Conservation (phyloP, 2,888 invertebrate genomes). For the Ligdia adustata region DNA sequence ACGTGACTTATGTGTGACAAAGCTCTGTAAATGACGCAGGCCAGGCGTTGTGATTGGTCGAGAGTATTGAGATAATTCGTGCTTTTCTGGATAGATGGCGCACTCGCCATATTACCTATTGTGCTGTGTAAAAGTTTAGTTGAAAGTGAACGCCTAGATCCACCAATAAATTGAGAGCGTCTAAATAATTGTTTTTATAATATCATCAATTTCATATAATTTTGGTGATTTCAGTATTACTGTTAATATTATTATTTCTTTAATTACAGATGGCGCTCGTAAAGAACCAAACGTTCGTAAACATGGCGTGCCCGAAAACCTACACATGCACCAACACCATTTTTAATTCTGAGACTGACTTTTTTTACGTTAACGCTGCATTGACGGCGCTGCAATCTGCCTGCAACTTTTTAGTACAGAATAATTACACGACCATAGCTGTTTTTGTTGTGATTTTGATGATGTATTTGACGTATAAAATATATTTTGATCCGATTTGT, state of each 20-base stretch:
- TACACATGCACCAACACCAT: slow-evolving; percentile 1
- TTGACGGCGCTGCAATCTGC: background rate
- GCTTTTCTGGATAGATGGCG: too few species aligned
- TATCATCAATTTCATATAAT: too few species aligned
- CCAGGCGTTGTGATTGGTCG: too few species aligned
- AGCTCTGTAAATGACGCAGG: too few species aligned
- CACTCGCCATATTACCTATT: too few species aligned
- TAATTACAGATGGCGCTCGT: slow-evolving; percentile 8
- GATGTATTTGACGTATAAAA: background rate
- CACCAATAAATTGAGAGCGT: too few species aligned
- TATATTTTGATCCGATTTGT: slow-evolving; percentile 2
- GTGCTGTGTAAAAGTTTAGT: too few species aligned
- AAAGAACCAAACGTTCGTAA: background rate
- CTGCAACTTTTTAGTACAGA: background rate
- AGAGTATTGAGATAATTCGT: too few species aligned
- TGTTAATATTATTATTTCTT: background rate
- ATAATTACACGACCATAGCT: background rate
- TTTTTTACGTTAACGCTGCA: slow-evolving; percentile 1
- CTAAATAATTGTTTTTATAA: too few species aligned
- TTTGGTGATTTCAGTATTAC: too few species aligned
- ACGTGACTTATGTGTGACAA: too few species aligned
- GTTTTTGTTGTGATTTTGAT: background rate
- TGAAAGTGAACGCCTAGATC: too few species aligned
- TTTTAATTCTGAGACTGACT: background rate
- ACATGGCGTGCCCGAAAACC: background rate